Evolutionary conservation across 2,113 vertebrate genomes (phyloP), one percentile per base, ranked within the genome.

Genomic region (Mobula birostris): DNA sequence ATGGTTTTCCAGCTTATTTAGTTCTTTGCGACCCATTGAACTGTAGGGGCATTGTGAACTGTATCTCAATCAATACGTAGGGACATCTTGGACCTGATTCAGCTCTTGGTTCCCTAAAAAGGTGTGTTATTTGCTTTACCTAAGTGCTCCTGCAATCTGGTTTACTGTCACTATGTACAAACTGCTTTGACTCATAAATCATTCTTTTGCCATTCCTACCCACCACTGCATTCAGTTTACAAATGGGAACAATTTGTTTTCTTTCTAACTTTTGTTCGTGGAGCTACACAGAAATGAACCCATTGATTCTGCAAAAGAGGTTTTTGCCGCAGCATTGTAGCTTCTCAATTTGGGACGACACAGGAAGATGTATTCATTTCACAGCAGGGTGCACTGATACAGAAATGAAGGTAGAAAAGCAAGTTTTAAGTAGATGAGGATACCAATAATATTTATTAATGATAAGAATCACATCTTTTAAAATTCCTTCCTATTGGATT

Each of bases 51-150:
- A 56, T 93, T 93, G 91, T 76, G 68, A 93, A 5, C 56, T 93
- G 36, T 74, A 74, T 93, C 70, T 70, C 70, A 93, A 93, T 48
- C 68, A 93, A 48, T 93, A 74, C 48, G 91, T 72, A 29, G 36
- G 19, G 11, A 56, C 72, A 74, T 74, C 90, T 48, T 74, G 6
- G 66, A 21, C 70, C 88, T 93, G 90, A 40, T 95, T 95, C 94
- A 94, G 94, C 95, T 95, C 96, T 95, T 95, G 94, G 94, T 95
- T 95, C 95, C 95, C 95, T n/a, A 80, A 95, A 95, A 96, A 96
- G 96, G 96, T 96, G 96, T 94, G 94, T 94, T 96, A 76, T 97
- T 97, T 97, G 95, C 95, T 96, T 95, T 95, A 94, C 95, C 70
- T 95, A 95, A 96, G 95, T 95, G 95, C 95, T 95, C 94, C 94